Conservation (phyloP, 2,888 invertebrate genomes). For the Acrobasis consociella region DNA sequence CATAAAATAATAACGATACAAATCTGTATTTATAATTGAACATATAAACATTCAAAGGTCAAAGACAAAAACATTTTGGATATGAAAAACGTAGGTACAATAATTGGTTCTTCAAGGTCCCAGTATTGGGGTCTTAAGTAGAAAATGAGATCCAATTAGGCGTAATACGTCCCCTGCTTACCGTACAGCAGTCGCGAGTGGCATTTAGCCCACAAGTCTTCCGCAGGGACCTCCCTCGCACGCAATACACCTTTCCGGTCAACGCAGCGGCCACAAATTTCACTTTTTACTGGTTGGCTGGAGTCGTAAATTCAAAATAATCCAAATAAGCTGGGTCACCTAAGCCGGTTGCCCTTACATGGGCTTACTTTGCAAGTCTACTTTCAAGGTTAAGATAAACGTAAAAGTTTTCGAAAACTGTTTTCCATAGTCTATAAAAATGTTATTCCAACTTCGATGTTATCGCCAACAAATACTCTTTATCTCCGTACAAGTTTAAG, state of each 20-base stretch:
- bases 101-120: neutral
- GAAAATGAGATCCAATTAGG: slow-evolving; percentile 1
- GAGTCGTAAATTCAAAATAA: slow-evolving; percentile 29
- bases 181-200: neutral
- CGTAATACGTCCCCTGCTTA: neutral
- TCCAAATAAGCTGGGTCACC: slow-evolving; percentile 26
- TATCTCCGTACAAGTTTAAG: too few relatives aligned
- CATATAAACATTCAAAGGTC: too few relatives aligned
- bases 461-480: too few relatives aligned
- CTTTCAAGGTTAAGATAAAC: neutral
- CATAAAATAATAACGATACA: too few relatives aligned
- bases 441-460: neutral
- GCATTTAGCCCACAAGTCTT: slow-evolving; percentile 9
- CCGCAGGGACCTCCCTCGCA: slow-evolving; percentile 11
- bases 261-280: slow-evolving; percentile 24
- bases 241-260: slow-evolving; percentile 22
- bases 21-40: too few relatives aligned
- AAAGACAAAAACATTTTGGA: too few relatives aligned
- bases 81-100: neutral
- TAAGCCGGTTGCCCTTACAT: slow-evolving; percentile 21
- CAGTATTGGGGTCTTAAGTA: neutral
- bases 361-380: neutral
- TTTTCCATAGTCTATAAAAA: neutral
- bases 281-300: slow-evolving; percentile 28
- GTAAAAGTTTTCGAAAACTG: neutral